These are phyloP conservation scores for Cryptus viduatorius DNA, from an alignment of 2,888 invertebrate genomes.

Conservation along the genomic window DNA sequence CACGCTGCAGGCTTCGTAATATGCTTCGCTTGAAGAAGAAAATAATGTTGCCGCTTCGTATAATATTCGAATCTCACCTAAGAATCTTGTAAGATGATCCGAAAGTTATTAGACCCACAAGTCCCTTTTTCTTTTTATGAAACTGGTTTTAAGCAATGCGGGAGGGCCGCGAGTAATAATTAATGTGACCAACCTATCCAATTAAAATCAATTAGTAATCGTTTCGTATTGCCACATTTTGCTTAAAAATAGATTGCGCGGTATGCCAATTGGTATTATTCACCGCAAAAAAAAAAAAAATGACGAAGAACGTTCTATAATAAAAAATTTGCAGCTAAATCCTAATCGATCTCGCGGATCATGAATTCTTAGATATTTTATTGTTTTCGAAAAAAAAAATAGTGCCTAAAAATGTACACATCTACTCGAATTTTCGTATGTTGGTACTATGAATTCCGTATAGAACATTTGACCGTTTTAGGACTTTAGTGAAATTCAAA, in stretches of 20 bases:
- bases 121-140: constrained; percentile 22
- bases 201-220: constrained; percentile 38
- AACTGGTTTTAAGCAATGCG: constrained; percentile 20
- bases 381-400: too few relatives aligned
- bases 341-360: too few relatives aligned
- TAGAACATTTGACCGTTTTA: neutral
- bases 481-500: neutral
- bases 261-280: too few relatives aligned
- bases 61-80: constrained; percentile 29
- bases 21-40: neutral
- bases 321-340: neutral
- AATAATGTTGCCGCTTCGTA: constrained; percentile 9
- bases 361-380: too few relatives aligned
- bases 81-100: constrained; percentile 33
- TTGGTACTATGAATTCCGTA: too few relatives aligned
- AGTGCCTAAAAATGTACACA: too few relatives aligned
- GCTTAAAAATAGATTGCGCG: neutral
- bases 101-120: constrained; percentile 31
- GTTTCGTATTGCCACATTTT: constrained; percentile 1
- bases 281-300: too few relatives aligned
- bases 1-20: neutral
- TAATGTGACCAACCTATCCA: constrained; percentile 8
- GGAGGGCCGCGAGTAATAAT: neutral
- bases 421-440: too few relatives aligned
- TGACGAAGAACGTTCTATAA: too few relatives aligned